Base-by-base conservation (phyloP, 2,797 vertebrate species). In the Tokudaia tokunoshimensis region DNA sequence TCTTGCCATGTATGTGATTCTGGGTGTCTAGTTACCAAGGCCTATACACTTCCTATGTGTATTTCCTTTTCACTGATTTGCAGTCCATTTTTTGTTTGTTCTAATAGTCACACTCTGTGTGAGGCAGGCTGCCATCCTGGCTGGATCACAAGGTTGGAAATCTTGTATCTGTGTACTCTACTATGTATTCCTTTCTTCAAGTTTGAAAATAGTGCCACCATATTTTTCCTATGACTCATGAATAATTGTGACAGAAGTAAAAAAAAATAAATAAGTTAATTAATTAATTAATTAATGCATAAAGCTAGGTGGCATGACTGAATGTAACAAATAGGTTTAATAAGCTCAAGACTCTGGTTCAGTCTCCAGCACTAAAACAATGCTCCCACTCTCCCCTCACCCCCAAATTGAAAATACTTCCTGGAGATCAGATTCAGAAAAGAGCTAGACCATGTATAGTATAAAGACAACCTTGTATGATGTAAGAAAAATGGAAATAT, bases 211-310 rank as follows among this genome's bases (percentile, higher is more conserved):
- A 50, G 13, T 37, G 34, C 15, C 26, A 3, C 22, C 17, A 74
- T 47, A 81, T 65, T 96, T 89, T 94, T 89, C 83, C 59, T 94
- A 22, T 94, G 65, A 88, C 13, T 92, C 20, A 63, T 67, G 55
- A 67, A 81, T 93, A 92, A 79, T 22, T 82, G 1, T 92, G 72
- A 94, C 34, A 95, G 67, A 95, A 37, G 44, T 90, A 29, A 74
- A 55, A 70, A 55, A 70, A 72, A 57, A 19, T 81, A 24, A 72
- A 37, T 84, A 12, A 47, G 1, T 41, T 15, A 81, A 24, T 80
- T 4, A 82, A 31, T 82, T 9, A 61, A 11, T 61, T n/a, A 70
- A 67, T 70, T 70, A 72, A 34, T 76, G 41, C 44, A 50, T 50
- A 59, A 61, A 34, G 14, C 26, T 34, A 4, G 15, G 52, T 15